Percentiles rank a stretch among this genome's conserved stretches.
Conservation (phyloP, 2,797 vertebrate genomes). For the Synaphobranchus kaupii region DNA sequence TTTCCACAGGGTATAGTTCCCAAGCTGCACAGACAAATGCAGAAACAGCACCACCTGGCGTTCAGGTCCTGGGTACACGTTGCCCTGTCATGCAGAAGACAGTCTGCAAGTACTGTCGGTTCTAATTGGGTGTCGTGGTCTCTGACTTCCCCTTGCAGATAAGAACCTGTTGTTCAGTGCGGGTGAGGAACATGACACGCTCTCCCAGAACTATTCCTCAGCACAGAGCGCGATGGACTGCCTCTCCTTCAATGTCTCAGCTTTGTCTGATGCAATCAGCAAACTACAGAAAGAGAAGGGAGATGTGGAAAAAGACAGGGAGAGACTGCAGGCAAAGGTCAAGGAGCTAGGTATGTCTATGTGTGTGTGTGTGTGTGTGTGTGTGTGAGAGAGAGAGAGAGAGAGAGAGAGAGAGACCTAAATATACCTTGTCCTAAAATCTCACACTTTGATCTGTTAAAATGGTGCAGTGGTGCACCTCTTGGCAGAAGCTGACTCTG, state of each 20-base stretch:
- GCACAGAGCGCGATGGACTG: neutral
- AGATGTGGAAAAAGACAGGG: conserved; percentile 6
- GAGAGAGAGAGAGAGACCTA: neutral
- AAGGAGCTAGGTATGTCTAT: neutral
- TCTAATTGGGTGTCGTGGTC: neutral
- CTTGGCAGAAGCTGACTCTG: neutral
- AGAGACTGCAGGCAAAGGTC: conserved; percentile 1
- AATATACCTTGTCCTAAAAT: neutral
- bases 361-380: neutral
- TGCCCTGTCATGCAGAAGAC: neutral
- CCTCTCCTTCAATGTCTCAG: neutral
- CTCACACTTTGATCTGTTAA: neutral
- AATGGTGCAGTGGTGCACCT: neutral
- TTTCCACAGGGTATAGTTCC: neutral
- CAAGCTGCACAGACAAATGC: neutral
- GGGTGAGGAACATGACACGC: neutral
- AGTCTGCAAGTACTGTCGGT: neutral
- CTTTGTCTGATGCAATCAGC: neutral
- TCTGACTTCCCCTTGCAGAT: neutral
- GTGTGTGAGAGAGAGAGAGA: no score
- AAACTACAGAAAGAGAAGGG: conserved; percentile 1
- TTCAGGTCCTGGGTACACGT: neutral
- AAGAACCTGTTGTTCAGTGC: neutral
- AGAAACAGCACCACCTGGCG: neutral
- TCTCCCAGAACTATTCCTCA: conserved; percentile 9